Evolutionary conservation across 2,797 vertebrate species (phyloP).

Genomic region (Erithacus rubecula): DNA sequence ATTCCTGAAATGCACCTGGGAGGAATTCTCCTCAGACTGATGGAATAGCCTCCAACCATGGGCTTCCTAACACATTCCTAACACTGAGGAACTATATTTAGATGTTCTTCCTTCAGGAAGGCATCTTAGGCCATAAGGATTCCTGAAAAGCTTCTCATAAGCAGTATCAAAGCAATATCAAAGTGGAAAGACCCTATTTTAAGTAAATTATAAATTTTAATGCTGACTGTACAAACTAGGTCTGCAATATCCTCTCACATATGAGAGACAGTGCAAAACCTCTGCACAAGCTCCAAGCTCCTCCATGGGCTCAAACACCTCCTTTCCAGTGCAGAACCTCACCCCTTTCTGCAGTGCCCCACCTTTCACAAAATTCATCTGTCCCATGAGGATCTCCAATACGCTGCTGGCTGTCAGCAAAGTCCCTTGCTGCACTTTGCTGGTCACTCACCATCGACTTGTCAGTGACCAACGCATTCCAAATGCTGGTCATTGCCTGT

Average conservation of each 20-base stretch:
- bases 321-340: not conserved
- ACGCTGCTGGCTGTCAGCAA: not conserved
- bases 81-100: not conserved
- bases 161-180: not conserved
- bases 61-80: not conserved
- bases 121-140: not conserved
- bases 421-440: not conserved
- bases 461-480: conserved; percentile 94
- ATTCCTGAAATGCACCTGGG: not conserved
- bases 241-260: not conserved
- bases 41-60: not conserved
- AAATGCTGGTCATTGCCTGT: conserved; percentile 98
- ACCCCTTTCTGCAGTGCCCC: not conserved
- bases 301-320: not conserved
- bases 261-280: not conserved
- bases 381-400: not conserved
- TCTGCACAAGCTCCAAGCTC: not conserved
- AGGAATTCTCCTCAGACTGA: not conserved
- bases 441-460: conserved; percentile 83
- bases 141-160: not conserved
- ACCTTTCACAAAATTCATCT: not conserved
- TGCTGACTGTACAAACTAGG: not conserved
- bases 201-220: not conserved
- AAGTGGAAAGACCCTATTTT: not conserved
- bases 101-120: not conserved